Conservation (phyloP, 2,113 vertebrate genomes). For the Struthio camelus region DNA sequence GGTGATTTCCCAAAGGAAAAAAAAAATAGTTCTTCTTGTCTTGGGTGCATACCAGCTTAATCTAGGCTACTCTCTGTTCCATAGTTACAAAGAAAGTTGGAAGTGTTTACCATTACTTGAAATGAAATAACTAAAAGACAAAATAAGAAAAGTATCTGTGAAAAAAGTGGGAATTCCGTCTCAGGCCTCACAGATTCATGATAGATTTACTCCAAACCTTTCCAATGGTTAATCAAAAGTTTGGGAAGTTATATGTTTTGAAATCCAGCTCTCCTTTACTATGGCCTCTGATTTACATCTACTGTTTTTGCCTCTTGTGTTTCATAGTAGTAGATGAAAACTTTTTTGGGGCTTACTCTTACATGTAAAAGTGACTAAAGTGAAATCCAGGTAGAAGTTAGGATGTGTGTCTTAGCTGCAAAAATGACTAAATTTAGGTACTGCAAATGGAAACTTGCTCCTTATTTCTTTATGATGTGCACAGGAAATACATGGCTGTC, state of each 20-base stretch:
- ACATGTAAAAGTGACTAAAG: not conserved
- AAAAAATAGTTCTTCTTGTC: not conserved
- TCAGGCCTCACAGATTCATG: not conserved
- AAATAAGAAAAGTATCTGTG: not conserved
- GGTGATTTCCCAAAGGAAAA: not conserved
- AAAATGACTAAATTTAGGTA: not conserved
- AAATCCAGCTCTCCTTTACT: not conserved
- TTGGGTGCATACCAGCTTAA: not conserved
- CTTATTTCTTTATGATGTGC: not conserved
- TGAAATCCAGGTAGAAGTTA: not conserved
- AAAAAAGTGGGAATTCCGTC: not conserved
- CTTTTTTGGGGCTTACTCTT: not conserved
- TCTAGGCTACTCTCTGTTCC: not conserved
- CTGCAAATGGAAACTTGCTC: not conserved
- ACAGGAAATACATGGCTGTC: fast-evolving
- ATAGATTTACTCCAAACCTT: not conserved
- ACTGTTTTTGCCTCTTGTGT: not conserved
- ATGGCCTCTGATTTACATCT: not conserved
- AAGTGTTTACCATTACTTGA: not conserved
- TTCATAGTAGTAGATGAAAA: not conserved
- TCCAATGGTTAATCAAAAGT: not conserved
- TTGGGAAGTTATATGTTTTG: not conserved
- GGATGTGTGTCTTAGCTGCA: not conserved
- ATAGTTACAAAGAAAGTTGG: not conserved
- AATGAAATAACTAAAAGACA: not conserved